Evolutionary conservation across 2,888 invertebrate species (phyloP).

Genomic region (Eubasilissa splendida): DNA sequence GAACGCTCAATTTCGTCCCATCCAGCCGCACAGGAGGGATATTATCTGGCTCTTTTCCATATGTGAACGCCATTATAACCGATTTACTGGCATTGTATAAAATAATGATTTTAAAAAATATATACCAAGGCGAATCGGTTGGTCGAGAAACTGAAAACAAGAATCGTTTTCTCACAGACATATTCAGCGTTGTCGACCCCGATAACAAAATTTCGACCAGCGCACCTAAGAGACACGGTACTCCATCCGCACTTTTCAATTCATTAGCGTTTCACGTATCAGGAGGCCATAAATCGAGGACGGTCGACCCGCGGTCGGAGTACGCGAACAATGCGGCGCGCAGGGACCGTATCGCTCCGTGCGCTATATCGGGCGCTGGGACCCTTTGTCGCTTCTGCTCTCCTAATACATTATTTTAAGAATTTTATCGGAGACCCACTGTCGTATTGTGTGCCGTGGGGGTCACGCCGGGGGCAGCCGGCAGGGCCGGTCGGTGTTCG

Average conservation of each 20-base stretch:
- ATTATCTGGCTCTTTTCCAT: too few relatives aligned
- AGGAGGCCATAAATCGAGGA: slow-evolving; percentile 55
- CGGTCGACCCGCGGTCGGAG: slow-evolving; percentile 46
- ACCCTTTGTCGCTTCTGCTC: slow-evolving; percentile 51
- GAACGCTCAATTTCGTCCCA: too few relatives aligned
- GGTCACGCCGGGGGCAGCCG: slow-evolving; percentile 55
- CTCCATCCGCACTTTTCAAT: slow-evolving; percentile 56
- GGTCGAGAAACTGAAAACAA: neutral
- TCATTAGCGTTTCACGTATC: slow-evolving; percentile 58
- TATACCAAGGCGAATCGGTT: neutral
- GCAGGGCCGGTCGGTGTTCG: slow-evolving; percentile 41
- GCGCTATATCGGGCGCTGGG: slow-evolving; percentile 51
- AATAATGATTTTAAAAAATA: neutral
- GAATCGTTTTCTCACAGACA: slow-evolving; percentile 5
- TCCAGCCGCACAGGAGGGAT: neutral
- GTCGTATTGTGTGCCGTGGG: slow-evolving; percentile 58
- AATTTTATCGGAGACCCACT: slow-evolving; percentile 58
- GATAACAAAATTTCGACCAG: slow-evolving; percentile 42
- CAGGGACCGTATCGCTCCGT: slow-evolving; percentile 44
- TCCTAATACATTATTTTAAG: slow-evolving; percentile 58
- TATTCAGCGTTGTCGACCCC: slow-evolving; percentile 42
- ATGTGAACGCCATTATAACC: too few relatives aligned
- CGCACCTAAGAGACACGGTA: slow-evolving; percentile 43
- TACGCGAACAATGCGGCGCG: slow-evolving; percentile 51
- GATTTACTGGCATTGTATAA: too few relatives aligned